These are phyloP conservation scores for Orius insidiosus DNA, from an alignment of 1,140 invertebrate genomes.

Conservation along the genomic window DNA sequence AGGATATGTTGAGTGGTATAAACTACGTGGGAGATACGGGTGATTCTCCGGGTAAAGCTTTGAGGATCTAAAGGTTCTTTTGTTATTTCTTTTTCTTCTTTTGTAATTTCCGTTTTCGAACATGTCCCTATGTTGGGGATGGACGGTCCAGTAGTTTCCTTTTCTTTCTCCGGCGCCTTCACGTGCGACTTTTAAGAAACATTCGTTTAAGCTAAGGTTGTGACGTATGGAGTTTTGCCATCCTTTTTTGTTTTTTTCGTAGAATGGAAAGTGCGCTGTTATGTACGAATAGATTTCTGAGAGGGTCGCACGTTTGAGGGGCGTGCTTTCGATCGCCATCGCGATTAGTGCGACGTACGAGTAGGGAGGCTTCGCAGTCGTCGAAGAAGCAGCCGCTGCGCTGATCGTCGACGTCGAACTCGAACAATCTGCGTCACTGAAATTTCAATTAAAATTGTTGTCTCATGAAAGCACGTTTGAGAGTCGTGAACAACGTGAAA, in stretches of 20 bases:
- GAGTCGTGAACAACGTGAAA: no score
- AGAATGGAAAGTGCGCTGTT: slow-evolving; percentile 65
- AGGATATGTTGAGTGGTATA: slow-evolving; percentile 29
- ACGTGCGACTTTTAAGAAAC: slow-evolving; percentile 67
- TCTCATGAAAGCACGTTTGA: no score
- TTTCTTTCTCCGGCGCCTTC: slow-evolving; percentile 72
- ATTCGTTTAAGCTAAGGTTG: slow-evolving; percentile 74
- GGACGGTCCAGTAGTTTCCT: slow-evolving; percentile 85
- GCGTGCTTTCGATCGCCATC: slow-evolving; percentile 23
- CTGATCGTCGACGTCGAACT: not conserved
- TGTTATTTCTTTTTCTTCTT: slow-evolving; percentile 64
- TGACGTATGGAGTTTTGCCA: slow-evolving; percentile 94
- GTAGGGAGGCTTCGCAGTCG: slow-evolving; percentile 20
- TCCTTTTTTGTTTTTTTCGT: slow-evolving; percentile 65
- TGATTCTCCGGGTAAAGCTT: slow-evolving; percentile 34
- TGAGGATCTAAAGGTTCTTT: slow-evolving; percentile 42
- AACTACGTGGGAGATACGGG: slow-evolving; percentile 26
- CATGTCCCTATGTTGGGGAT: slow-evolving; percentile 79
- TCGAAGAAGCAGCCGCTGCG: not conserved
- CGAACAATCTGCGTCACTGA: not conserved
- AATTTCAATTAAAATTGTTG: no score
- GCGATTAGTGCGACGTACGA: slow-evolving; percentile 23
- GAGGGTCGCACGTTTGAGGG: slow-evolving; percentile 69
- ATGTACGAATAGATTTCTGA: slow-evolving; percentile 89
- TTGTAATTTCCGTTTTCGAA: slow-evolving; percentile 88